These are phyloP conservation scores for Crotophaga sulcirostris DNA, from an alignment of 2,113 vertebrate species.

Conservation along the genomic window DNA sequence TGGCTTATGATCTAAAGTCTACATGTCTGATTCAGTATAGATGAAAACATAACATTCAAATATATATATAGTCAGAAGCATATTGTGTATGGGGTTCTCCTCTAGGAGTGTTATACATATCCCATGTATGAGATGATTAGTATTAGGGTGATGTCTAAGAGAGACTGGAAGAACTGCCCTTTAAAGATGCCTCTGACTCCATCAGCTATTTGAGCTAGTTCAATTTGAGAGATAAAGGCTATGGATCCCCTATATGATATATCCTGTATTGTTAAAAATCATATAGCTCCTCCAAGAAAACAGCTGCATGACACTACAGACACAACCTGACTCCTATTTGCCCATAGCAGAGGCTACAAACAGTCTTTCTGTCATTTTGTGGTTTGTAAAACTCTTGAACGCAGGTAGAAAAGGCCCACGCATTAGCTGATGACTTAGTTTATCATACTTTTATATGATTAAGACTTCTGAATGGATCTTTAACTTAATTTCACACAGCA, in stretches of 20 bases:
- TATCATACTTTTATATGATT: neutral
- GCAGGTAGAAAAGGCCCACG: neutral
- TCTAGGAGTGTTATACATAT: neutral
- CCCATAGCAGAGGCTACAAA: neutral
- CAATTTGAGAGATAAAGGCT: neutral
- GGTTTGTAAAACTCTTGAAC: neutral
- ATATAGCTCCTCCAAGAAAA: neutral
- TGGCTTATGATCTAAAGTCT: neutral
- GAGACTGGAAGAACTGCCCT: neutral
- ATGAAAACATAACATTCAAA: neutral
- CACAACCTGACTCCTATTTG: neutral
- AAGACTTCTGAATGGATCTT: neutral
- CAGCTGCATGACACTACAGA: neutral
- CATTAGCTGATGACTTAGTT: neutral
- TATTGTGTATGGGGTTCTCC: fast-evolving
- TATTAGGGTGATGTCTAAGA: neutral
- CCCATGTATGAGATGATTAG: neutral
- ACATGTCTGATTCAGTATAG: neutral
- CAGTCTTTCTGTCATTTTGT: neutral
- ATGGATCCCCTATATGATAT: neutral
- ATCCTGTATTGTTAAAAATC: neutral
- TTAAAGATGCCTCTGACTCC: neutral
- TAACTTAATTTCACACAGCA: neutral
- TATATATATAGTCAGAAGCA: neutral
- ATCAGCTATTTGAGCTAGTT: neutral